Conservation (phyloP, 1,140 invertebrate genomes). For the Acromyrmex echinatior region DNA sequence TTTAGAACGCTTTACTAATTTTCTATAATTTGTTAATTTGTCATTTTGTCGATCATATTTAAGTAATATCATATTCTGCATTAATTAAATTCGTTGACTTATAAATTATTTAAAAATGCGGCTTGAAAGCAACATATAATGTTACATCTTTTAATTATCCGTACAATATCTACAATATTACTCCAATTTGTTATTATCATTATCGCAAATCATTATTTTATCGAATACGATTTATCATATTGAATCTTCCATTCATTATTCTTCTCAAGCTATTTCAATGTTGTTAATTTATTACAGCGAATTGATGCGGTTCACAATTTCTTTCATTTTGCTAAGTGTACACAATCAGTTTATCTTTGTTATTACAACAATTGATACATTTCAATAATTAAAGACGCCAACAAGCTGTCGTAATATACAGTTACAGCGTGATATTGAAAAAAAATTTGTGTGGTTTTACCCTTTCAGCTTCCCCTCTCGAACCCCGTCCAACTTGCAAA, state of each 20-base stretch:
- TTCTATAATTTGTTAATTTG: neutral
- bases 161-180: neutral
- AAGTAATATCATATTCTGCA: too few species aligned
- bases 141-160: neutral
- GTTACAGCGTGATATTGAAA: neutral
- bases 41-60: neutral
- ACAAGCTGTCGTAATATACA: neutral
- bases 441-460: slow-evolving; percentile 34
- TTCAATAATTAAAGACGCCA: slow-evolving; percentile 4
- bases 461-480: neutral
- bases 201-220: slow-evolving; percentile 8
- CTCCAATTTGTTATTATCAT: neutral
- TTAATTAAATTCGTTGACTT: neutral
- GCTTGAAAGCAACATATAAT: neutral
- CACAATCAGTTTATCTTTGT: neutral
- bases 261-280: neutral
- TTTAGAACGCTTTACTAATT: neutral
- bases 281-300: neutral
- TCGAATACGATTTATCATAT: slow-evolving; percentile 1
- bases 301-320: neutral
- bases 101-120: slow-evolving; percentile 22
- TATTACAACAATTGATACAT: neutral
- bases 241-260: neutral
- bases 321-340: neutral
- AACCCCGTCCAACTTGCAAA: slow-evolving; percentile 26